Base-by-base conservation (phyloP, 2,797 vertebrate genomes). In the Coreius guichenoti region DNA sequence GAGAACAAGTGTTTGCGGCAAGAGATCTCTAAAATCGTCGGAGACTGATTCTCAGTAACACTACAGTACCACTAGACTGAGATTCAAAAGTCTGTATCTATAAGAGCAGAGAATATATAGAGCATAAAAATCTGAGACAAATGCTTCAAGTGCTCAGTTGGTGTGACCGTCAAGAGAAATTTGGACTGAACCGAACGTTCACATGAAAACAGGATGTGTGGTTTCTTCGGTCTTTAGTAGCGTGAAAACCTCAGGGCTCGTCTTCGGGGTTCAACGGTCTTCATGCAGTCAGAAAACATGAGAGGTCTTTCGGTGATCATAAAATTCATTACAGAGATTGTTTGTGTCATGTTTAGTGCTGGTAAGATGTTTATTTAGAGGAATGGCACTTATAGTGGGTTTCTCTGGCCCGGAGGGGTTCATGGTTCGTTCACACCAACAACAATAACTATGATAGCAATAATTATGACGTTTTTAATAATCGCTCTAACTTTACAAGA, bases 311-410 rank as follows among this genome's bases (percentile, higher is more conserved):
- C 21, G 8, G n/a, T 51, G 14, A 39, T n/a, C 21, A 74, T 26
- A 21, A 61, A 72, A 26, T 29, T 82, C 51, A n/a, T 47, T 36
- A 11, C n/a, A 45, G 56, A 75, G 43, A n/a, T 33, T 49, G 70
- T 65, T 31, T 36, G 70, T 47, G 56, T 76, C 31, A 11, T 43
- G n/a, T 65, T 65, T 56, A 12, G 73, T 54, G 82, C 82, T 76
- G 73, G 82, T 83, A 76, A 29, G 16, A 33, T 29, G 16, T 83
- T 76, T 54, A 26, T 54, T 76, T 54, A 0, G 43, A 75, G 29
- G 43, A 65, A 83, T 83, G 82, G 72, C 70, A 65, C 70, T 82
- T 74, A 23, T 16, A 61, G 19, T 56, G n/a, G 23, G 43, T 63
- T 5, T 63, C 3, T 29, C 17, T 51, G 49, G 49, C 17, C 17